Percentiles rank a stretch among this genome's conserved stretches.
Conservation (phyloP, 2,888 invertebrate genomes). For the Caradrina clavipalpis region DNA sequence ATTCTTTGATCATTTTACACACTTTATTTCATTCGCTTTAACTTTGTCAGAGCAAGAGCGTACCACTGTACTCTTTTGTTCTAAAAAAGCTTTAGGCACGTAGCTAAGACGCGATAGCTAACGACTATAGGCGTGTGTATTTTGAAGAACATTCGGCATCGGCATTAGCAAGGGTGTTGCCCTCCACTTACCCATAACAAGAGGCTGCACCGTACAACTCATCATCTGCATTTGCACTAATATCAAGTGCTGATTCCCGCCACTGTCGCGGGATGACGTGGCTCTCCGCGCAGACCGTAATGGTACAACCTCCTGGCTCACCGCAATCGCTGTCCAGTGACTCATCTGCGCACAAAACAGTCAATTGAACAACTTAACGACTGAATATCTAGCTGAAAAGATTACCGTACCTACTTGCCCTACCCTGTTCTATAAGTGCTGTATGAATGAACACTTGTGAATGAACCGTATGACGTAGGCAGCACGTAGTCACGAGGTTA, state of each 20-base stretch:
- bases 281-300: conserved; percentile 51
- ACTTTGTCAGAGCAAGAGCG: conserved; percentile 11
- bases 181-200: conserved; percentile 77
- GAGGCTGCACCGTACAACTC: conserved; percentile 77
- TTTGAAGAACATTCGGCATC: conserved; percentile 33
- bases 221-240: conserved; percentile 72
- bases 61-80: neutral
- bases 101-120: neutral
- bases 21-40: conserved; percentile 30
- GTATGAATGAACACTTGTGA: conserved; percentile 42
- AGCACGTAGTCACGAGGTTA: conserved; percentile 9
- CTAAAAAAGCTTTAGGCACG: neutral
- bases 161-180: conserved; percentile 27
- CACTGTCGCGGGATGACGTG: conserved; percentile 63
- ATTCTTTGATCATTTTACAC: conserved; percentile 25
- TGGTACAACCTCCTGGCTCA: conserved; percentile 68
- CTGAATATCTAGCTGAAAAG: neutral
- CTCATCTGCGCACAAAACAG: conserved; percentile 69
- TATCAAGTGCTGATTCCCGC: conserved; percentile 80
- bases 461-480: conserved; percentile 38
- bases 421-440: neutral
- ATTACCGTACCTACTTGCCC: neutral
- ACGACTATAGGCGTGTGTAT: neutral
- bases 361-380: neutral
- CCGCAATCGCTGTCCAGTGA: conserved; percentile 78